Percentiles rank a stretch among this genome's conserved stretches.
These are phyloP conservation scores for Muscicapa comitata DNA, from an alignment of 2,797 vertebrate species.

Conservation along the genomic window DNA sequence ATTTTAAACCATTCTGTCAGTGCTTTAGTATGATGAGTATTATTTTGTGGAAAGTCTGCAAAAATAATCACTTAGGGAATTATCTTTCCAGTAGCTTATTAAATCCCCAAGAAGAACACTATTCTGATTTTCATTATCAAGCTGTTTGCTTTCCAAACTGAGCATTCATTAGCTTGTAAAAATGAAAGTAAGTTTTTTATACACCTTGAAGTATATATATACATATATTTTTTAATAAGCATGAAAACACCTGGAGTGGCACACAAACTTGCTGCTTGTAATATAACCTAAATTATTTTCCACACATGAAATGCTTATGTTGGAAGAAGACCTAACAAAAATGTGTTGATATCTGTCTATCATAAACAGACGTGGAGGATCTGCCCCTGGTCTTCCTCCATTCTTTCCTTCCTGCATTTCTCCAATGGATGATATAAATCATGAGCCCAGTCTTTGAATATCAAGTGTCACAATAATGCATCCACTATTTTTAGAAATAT, in stretches of 20 bases:
- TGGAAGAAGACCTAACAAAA: slow-evolving; percentile 4
- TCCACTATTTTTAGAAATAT: background rate
- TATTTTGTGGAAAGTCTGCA: background rate
- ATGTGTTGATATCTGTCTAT: background rate
- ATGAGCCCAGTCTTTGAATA: background rate
- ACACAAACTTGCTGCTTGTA: background rate
- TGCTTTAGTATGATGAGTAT: background rate
- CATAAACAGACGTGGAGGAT: background rate
- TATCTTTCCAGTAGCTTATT: background rate
- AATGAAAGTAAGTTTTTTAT: background rate
- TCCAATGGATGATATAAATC: background rate
- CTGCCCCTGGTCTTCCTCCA: background rate
- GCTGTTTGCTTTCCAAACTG: background rate
- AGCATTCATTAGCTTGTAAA: background rate
- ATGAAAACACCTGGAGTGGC: background rate
- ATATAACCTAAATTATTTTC: background rate
- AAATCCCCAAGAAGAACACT: background rate
- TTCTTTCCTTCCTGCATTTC: background rate
- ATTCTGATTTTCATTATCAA: background rate
- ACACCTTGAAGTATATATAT: background rate
- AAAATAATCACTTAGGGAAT: background rate
- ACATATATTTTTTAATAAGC: background rate
- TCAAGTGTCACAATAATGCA: background rate
- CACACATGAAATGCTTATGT: background rate
- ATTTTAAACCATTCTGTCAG: background rate